Percentiles rank a stretch among this genome's conserved stretches.
Conservation (phyloP, 1,140 invertebrate genomes). For the Drosophila eugracilis region DNA sequence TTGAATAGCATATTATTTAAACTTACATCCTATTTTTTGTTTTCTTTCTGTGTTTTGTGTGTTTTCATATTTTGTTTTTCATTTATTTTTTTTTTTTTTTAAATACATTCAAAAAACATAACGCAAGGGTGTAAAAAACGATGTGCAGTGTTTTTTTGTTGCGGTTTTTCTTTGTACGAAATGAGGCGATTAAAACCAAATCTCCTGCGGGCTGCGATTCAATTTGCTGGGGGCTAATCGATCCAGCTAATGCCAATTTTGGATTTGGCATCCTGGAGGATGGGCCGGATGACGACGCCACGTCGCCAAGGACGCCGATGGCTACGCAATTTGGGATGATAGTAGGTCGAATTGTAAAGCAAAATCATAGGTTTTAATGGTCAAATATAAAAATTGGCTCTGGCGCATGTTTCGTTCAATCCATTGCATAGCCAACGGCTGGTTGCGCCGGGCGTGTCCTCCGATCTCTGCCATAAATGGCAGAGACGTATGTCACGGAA, state of each 20-base stretch:
- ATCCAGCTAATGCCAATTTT: conserved; percentile 40
- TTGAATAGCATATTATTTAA: conserved; percentile 81
- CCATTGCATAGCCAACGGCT: conserved; percentile 57
- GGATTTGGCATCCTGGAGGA: conserved; percentile 39
- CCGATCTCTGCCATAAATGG: conserved; percentile 26
- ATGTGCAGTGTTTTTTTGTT: conserved; percentile 53
- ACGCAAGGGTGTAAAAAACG: conserved; percentile 60
- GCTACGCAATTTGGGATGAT: conserved; percentile 62
- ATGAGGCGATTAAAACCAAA: conserved; percentile 59
- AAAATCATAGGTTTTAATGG: conserved; percentile 40
- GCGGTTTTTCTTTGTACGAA: conserved; percentile 63
- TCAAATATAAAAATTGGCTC: conserved; percentile 47
- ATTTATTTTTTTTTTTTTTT: conserved; percentile 42
- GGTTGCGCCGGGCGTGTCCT: conserved; percentile 11
- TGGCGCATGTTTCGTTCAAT: conserved; percentile 59
- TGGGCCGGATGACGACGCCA: conserved; percentile 32
- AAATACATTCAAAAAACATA: conserved; percentile 75
- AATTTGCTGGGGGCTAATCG: conserved; percentile 72
- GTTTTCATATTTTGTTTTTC: conserved; percentile 34
- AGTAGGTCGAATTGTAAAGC: conserved; percentile 47
- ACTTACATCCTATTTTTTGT: conserved; percentile 49
- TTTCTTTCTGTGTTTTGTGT: conserved; percentile 47
- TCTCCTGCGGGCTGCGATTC: conserved; percentile 74
- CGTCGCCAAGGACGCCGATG: conserved; percentile 6
- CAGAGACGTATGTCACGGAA: conserved; percentile 59